Conservation (phyloP, 2,888 invertebrate genomes). For the Hyalella azteca region DNA sequence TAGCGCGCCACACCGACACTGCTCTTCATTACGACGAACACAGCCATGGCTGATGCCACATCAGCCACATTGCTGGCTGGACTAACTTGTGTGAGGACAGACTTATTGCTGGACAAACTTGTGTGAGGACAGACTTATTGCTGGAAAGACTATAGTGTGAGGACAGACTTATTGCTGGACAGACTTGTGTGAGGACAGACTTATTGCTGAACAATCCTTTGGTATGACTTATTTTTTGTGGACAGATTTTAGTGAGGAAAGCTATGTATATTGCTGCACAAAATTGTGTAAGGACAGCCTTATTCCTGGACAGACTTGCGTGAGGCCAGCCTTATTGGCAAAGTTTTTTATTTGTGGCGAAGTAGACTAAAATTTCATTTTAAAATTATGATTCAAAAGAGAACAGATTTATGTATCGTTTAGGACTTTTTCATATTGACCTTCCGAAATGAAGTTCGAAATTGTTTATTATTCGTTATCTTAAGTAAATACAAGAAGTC, state of each 20-base stretch:
- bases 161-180: not conserved
- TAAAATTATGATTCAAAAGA: too few species aligned
- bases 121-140: not conserved
- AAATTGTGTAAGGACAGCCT: too few species aligned
- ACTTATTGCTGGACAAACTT: not conserved
- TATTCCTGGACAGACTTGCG: too few species aligned
- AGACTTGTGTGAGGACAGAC: not conserved
- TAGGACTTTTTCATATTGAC: too few species aligned
- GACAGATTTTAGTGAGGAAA: not conserved
- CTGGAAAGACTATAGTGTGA: not conserved
- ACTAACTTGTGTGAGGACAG: not conserved
- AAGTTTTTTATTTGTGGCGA: too few species aligned
- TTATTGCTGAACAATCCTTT: not conserved
- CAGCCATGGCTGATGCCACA: not conserved
- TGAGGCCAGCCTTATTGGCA: too few species aligned
- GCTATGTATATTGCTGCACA: too few species aligned
- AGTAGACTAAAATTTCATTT: too few species aligned
- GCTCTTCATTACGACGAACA: conserved; percentile 29
- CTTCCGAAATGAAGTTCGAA: too few species aligned
- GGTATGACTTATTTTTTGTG: not conserved
- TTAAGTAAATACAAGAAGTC: too few species aligned
- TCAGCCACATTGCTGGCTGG: not conserved
- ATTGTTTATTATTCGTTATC: too few species aligned
- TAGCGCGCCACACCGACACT: conserved; percentile 32
- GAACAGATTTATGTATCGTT: too few species aligned